Evolutionary conservation across 92 coral and sea anemone species (phyloP).

Genomic region (Blastomussa wellsi): DNA sequence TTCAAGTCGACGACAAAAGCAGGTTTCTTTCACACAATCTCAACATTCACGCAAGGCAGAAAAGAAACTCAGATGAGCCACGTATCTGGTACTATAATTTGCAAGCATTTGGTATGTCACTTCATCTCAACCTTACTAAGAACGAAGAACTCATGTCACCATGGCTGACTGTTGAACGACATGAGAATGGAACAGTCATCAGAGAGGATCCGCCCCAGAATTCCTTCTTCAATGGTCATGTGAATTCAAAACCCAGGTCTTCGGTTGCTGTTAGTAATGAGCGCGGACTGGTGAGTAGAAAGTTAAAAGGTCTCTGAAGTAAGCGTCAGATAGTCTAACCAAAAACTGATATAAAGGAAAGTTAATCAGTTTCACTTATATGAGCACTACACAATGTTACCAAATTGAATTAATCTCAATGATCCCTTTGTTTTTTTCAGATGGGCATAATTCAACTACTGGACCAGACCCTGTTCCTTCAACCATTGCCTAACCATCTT

Average conservation of each 20-base stretch:
- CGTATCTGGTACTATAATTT: constrained; percentile 68
- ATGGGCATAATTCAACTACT: constrained; percentile 65
- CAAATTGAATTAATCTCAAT: no score
- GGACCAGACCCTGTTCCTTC: constrained; percentile 63
- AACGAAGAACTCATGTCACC: constrained; percentile 57
- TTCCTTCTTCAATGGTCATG: constrained; percentile 72
- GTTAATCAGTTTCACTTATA: not conserved
- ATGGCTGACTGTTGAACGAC: constrained; percentile 68
- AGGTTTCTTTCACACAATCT: constrained; percentile 65
- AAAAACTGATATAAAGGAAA: no score
- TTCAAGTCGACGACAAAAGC: constrained; percentile 68
- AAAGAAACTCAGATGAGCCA: constrained; percentile 59
- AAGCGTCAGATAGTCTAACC: not conserved
- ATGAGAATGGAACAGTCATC: constrained; percentile 69
- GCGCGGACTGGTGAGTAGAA: constrained; percentile 61
- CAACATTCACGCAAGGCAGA: constrained; percentile 46
- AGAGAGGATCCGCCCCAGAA: constrained; percentile 44
- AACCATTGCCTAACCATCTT: constrained; percentile 67
- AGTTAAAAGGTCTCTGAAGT: no score
- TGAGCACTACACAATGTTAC: no score
- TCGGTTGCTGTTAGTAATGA: constrained; percentile 57
- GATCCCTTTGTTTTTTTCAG: constrained; percentile 29
- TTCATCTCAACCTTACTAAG: constrained; percentile 73
- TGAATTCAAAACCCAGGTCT: constrained; percentile 63
- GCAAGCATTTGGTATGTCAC: constrained; percentile 73